Evolutionary conservation across 2,888 invertebrate species (phyloP).

Genomic region (Chrysolina oricalcia): DNA sequence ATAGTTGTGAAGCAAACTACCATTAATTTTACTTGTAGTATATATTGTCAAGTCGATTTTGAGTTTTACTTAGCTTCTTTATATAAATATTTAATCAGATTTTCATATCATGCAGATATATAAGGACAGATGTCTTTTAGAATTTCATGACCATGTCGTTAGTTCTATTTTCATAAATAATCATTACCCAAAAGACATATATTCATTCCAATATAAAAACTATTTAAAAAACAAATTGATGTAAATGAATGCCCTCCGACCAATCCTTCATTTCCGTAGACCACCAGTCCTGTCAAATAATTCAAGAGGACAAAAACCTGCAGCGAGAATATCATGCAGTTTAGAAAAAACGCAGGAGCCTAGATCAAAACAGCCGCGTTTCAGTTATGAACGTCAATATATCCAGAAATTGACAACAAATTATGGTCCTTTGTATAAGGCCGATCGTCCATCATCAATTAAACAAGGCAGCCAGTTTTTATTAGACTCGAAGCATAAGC

Average conservation of each 20-base stretch:
- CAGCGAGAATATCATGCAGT: conserved; percentile 32
- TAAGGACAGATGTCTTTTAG: no score
- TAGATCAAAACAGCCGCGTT: conserved; percentile 65
- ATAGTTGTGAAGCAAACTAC: no score
- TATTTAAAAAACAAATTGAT: background rate
- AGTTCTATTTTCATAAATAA: no score
- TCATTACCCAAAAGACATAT: no score
- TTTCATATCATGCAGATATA: no score
- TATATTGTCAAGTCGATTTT: no score
- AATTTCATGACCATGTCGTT: no score
- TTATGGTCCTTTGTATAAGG: conserved; percentile 71
- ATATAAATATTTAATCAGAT: no score
- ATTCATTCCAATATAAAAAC: no score
- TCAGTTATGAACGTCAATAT: conserved; percentile 71
- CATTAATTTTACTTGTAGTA: no score
- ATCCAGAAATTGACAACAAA: conserved; percentile 73
- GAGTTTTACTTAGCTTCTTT: no score
- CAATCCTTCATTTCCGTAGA: conserved; percentile 42
- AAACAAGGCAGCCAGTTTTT: conserved; percentile 67
- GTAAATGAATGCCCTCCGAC: conserved; percentile 30
- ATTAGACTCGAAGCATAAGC: conserved; percentile 57
- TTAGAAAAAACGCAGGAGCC: conserved; percentile 47
- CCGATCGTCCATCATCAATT: conserved; percentile 72
- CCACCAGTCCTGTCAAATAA: conserved; percentile 48
- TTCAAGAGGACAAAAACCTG: conserved; percentile 45